Percentiles rank a stretch among this genome's conserved stretches.
phyloP scores from a whole-genome alignment of 2,888 invertebrate genomes.

The Crossocerus cetratus region DNA sequence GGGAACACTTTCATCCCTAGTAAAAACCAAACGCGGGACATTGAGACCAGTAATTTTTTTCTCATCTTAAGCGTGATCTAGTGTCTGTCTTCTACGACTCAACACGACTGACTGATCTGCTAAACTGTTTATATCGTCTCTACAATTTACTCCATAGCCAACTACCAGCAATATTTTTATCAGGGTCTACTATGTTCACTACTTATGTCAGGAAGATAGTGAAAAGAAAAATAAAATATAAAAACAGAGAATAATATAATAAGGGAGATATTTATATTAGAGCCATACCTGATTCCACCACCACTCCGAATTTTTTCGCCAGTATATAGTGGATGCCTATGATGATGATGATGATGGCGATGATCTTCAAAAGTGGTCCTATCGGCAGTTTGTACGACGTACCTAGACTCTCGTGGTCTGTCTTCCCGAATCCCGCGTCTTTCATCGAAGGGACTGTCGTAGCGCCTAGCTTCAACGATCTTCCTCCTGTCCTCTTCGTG shows the following conservation, averaged over 20 bases:
- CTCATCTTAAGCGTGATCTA: neutral
- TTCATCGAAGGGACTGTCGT: conserved; percentile 77
- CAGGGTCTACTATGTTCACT: neutral
- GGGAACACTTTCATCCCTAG: conserved; percentile 67
- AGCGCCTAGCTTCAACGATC: conserved; percentile 66
- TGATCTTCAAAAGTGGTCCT: conserved; percentile 64
- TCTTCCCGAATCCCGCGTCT: conserved; percentile 75
- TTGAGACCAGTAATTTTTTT: neutral
- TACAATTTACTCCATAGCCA: too few relatives aligned
- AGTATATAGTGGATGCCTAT: conserved; percentile 62
- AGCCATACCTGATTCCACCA: conserved; percentile 50
- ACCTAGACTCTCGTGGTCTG: conserved; percentile 69
- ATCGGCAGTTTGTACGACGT: conserved; percentile 59
- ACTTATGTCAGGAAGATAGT: neutral
- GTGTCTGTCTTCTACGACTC: neutral
- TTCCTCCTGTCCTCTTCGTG: conserved; percentile 72
- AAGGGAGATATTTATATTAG: neutral
- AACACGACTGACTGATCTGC: conserved; percentile 2
- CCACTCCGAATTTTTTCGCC: conserved; percentile 66
- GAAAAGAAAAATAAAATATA: conserved; percentile 7
- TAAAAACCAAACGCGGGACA: conserved; percentile 12
- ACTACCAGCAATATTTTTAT: neutral
- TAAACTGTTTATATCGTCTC: neutral
- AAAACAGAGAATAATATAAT: conserved; percentile 11
- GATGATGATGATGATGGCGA: conserved; percentile 63